A percentile compares a stretch with the other conserved stretches of the same genome.
Evolutionary conservation across 2,888 invertebrate genomes (phyloP).

Genomic region (Sisyra nigra): DNA sequence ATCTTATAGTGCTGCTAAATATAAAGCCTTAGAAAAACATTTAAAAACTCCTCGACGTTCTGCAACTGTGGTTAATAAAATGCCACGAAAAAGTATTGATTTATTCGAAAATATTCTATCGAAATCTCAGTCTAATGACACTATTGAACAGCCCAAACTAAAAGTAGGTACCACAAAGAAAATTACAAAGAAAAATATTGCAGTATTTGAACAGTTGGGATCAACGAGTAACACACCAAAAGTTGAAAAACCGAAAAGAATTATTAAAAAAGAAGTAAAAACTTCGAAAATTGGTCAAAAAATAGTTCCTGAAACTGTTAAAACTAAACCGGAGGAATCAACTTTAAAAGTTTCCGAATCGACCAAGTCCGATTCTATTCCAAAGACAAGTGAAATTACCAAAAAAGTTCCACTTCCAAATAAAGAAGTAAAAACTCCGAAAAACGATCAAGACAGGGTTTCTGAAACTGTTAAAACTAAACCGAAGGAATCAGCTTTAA

Average conservation of each 20-base stretch:
- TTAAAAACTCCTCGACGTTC: slow-evolving; percentile 21
- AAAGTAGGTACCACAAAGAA: too few relatives aligned
- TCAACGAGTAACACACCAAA: background rate
- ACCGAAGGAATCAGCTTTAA: background rate
- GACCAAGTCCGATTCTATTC: background rate
- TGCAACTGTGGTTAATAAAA: slow-evolving; percentile 21
- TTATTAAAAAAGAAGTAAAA: background rate
- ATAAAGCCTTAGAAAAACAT: slow-evolving; percentile 23
- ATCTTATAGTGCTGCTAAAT: slow-evolving; percentile 24
- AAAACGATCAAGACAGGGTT: background rate
- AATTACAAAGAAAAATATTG: background rate
- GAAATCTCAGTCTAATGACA: slow-evolving; percentile 2
- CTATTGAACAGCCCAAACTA: background rate
- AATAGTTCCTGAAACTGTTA: background rate
- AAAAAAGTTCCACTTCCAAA: too few relatives aligned
- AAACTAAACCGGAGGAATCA: background rate
- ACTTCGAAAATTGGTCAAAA: background rate
- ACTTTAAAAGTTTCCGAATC: background rate
- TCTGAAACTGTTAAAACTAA: background rate
- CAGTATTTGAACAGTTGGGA: background rate
- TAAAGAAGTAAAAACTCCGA: background rate
- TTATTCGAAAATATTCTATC: slow-evolving; percentile 24
- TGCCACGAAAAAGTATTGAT: slow-evolving; percentile 24
- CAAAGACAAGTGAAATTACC: background rate
- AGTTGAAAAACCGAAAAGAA: background rate